phyloP scores from a whole-genome alignment of 2,888 invertebrate species.

The Oithona nana region DNA sequence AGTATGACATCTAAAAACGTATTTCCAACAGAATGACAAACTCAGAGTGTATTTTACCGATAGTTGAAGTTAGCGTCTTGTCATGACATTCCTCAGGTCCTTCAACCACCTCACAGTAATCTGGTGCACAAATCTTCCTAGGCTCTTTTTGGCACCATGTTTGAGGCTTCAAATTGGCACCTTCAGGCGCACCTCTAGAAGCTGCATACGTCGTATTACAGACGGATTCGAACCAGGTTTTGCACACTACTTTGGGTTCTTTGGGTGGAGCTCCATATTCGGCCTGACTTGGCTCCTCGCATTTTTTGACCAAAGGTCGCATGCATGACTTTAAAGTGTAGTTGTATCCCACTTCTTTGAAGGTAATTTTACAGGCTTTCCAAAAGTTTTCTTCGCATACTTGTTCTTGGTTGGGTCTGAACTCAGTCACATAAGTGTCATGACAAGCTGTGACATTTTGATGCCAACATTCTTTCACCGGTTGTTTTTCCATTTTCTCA shows the following conservation, averaged over 20 bases:
- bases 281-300: background rate
- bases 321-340: slow-evolving; percentile 7
- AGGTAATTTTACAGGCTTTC: slow-evolving; percentile 15
- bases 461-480: slow-evolving; percentile 12
- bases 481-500: slow-evolving; percentile 11
- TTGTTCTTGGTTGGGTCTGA: slow-evolving; percentile 8
- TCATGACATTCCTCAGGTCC: slow-evolving; percentile 10
- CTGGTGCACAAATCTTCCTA: slow-evolving; percentile 9
- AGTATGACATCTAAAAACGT: too few species aligned
- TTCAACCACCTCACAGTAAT: slow-evolving; percentile 2
- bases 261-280: background rate
- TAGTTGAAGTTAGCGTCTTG: slow-evolving; percentile 6
- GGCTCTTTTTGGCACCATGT: slow-evolving; percentile 14
- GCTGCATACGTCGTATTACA: slow-evolving; percentile 11
- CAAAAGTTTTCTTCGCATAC: slow-evolving; percentile 13
- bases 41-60: too few species aligned
- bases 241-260: slow-evolving; percentile 4
- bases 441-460: slow-evolving; percentile 14
- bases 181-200: background rate
- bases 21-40: too few species aligned
- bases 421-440: slow-evolving; percentile 11
- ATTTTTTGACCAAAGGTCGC: slow-evolving; percentile 9
- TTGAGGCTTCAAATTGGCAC: background rate
- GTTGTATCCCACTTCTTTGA: slow-evolving; percentile 13
- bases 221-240: slow-evolving; percentile 14